These are phyloP conservation scores for Chromoteleia sp. DNA, from an alignment of 2,888 invertebrate species.

Conservation along the genomic window DNA sequence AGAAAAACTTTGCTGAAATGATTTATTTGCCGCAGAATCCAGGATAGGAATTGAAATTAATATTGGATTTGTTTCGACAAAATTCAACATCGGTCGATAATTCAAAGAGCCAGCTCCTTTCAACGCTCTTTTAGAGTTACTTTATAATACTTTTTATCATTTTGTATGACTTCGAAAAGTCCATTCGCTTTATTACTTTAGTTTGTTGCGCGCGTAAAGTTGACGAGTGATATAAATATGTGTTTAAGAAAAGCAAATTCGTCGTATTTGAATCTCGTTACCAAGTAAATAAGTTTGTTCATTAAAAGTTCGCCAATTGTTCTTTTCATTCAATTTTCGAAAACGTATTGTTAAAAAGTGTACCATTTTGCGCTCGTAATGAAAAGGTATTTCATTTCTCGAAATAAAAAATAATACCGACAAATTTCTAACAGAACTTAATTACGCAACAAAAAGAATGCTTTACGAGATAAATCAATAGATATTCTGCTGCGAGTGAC, in stretches of 20 bases:
- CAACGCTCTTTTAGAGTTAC: neutral
- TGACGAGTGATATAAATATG: constrained; percentile 27
- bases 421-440: constrained; percentile 11
- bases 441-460: neutral
- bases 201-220: constrained; percentile 25
- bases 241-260: constrained; percentile 4
- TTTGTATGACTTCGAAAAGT: constrained; percentile 25
- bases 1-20: neutral
- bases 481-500: constrained; percentile 25
- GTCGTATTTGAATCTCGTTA: neutral
- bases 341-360: neutral
- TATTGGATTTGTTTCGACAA: constrained; percentile 24
- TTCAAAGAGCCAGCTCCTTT: neutral
- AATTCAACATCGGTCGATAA: neutral
- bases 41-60: neutral
- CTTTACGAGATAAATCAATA: constrained; percentile 14
- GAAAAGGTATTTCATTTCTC: constrained; percentile 13
- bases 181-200: constrained; percentile 24
- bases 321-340: constrained; percentile 2
- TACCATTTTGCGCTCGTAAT: neutral
- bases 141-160: constrained; percentile 17
- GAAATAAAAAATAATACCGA: neutral
- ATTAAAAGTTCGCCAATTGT: constrained; percentile 21
- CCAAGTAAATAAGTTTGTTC: constrained; percentile 17
- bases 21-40: neutral